Evolutionary conservation across 2,113 vertebrate genomes (phyloP), one percentile per base, ranked within the genome.

Genomic region (Rhizomys pruinosus): DNA sequence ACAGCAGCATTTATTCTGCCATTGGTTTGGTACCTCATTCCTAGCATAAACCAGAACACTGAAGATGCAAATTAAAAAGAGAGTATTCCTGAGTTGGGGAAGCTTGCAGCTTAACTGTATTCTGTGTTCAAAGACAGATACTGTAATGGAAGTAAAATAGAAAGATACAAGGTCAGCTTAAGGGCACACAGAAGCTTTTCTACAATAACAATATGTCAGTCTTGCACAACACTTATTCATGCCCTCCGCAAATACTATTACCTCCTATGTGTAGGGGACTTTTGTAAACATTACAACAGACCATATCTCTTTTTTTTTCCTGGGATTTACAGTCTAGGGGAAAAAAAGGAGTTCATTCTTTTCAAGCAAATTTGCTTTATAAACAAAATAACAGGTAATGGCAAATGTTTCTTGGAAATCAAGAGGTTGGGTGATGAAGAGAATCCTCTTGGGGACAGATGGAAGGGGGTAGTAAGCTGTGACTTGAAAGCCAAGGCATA

Each of bases 401-500:
- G 84, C 32, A 86, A 78, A 76, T 77, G n/a, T 23, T 93, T 73
- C 27, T 52, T 85, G 20, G 64, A 93, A 93, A 71, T 23, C 61
- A 22, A 88, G 9, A 39, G 29, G 15, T 0, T 73, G 42, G 0
- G 2, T 79, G 22, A 87, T 57, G 20, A 39, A 89, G n/a, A 74
- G 79, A 16, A 37, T 76, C 32, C 34, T 84, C 16, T 55, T 52
- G 42, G 19, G 17, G 34, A 29, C 1, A 7, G 29, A 29, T 34
- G 19, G n/a, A 27, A 57, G 7, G 44, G 72, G 12, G 12, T 64
- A 78, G 37, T 37, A 81, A 82, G 4, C 23, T 79, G 5, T 34
- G 22, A 72, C 52, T 74, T 71, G n/a, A 61, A 44, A 89, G 47
- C 57, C 19, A 77, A 79, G 44, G 3, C 5, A 59, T 15, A 77